Conservation (phyloP, 2,888 invertebrate species). For the Aproaerema taeniolella region DNA sequence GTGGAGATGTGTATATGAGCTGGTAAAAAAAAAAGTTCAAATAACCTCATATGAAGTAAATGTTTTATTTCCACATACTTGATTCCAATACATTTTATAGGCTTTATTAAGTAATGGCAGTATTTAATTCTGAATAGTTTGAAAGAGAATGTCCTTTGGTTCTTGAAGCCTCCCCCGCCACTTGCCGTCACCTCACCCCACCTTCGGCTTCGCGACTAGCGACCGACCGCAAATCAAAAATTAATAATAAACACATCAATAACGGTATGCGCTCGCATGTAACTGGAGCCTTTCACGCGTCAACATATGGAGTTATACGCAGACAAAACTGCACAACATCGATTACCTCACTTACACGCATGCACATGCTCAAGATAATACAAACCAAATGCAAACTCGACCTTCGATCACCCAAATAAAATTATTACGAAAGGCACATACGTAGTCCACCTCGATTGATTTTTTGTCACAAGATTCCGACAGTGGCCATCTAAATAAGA, state of each 20-base stretch:
- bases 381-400: slow-evolving; percentile 35
- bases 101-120: too few species aligned
- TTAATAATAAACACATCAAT: slow-evolving; percentile 29
- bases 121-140: too few species aligned
- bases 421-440: slow-evolving; percentile 49
- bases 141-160: too few species aligned
- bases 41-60: too few species aligned
- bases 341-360: slow-evolving; percentile 40
- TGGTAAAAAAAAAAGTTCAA: too few species aligned
- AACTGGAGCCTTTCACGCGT: slow-evolving; percentile 54
- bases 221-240: slow-evolving; percentile 24
- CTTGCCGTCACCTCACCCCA: too few species aligned
- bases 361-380: slow-evolving; percentile 22
- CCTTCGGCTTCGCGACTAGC: too few species aligned
- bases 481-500: too few species aligned
- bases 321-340: slow-evolving; percentile 41
- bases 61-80: too few species aligned
- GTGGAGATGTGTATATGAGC: too few species aligned
- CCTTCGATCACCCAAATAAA: slow-evolving; percentile 52
- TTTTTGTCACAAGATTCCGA: slow-evolving; percentile 44
- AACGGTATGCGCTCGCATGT: slow-evolving; percentile 51
- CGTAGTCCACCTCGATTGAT: slow-evolving; percentile 47
- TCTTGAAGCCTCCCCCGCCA: too few species aligned
- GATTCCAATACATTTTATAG: too few species aligned
- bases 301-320: slow-evolving; percentile 57